These are phyloP conservation scores for Limanda limanda DNA, from an alignment of 2,113 vertebrate species.

Conservation along the genomic window DNA sequence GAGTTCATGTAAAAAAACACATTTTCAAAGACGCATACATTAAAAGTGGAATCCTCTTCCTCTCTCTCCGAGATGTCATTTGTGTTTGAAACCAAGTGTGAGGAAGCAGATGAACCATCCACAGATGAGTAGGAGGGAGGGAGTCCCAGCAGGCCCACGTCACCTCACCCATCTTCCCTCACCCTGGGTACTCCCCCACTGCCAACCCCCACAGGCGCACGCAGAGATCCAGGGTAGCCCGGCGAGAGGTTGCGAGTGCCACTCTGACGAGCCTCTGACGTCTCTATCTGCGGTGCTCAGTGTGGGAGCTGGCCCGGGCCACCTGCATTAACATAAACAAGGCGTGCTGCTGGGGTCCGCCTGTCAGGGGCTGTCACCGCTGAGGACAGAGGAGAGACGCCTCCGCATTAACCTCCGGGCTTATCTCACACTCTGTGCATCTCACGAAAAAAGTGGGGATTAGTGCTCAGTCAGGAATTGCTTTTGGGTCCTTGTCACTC, in stretches of 20 bases:
- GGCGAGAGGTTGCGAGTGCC: slow-evolving; percentile 45
- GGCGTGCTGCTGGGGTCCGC: slow-evolving; percentile 65
- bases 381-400: slow-evolving; percentile 70
- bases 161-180: slow-evolving; percentile 18
- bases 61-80: slow-evolving; percentile 4
- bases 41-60: slow-evolving; percentile 19
- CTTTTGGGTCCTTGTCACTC: slow-evolving; percentile 77
- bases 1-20: slow-evolving; percentile 20
- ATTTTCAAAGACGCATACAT: slow-evolving; percentile 31
- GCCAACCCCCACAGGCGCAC: background rate
- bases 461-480: slow-evolving; percentile 78
- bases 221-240: slow-evolving; percentile 40
- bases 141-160: slow-evolving; percentile 15
- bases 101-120: slow-evolving; percentile 28
- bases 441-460: slow-evolving; percentile 70
- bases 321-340: slow-evolving; percentile 77
- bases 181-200: background rate
- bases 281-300: slow-evolving; percentile 68
- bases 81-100: slow-evolving; percentile 33
- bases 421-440: slow-evolving; percentile 67
- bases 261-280: slow-evolving; percentile 63
- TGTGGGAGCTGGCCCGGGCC: slow-evolving; percentile 65
- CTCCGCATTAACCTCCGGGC: slow-evolving; percentile 78
- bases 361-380: slow-evolving; percentile 76
- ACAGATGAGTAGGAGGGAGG: slow-evolving; percentile 34